Base-by-base conservation (phyloP, 2,797 vertebrate species). In the Podarcis lilfordi region DNA sequence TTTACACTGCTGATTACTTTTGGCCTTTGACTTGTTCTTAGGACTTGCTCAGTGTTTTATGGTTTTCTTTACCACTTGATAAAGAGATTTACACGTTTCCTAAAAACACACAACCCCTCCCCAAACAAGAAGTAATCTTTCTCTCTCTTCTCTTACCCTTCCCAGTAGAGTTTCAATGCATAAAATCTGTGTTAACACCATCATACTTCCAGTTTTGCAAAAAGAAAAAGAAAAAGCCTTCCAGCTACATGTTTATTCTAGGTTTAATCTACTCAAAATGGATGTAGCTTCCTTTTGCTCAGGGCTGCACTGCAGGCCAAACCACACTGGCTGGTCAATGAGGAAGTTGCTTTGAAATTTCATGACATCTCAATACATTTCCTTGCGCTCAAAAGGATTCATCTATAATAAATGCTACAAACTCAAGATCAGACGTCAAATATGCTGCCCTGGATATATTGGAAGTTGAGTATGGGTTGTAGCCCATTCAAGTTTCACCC, bases 181-280 rank as follows among this genome's bases (percentile, higher is more conserved):
- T 37, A 77, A 87, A 23, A n/a, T 5, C 68, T 50, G 32, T 40
- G 80, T 83, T 68, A n/a, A 91, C 92, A 88, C 7, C 27, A 81
- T 89, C 8, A 8, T 55, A 71, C 37, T 83, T 78, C 29, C 25
- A 37, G 45, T 76, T 81, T 64, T 55, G 50, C 50, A 55, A 55
- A 55, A 55, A 32, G 66, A 80, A 32, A 35, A 88, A 17, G 66
- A 76, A 76, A 35, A 88, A 77, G 23, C n/a, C 86, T 86, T 71
- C 83, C 32, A 92, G 87, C 29, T 69, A 84, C 74, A 19, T 32
- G 64, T 84, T 86, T 85, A 89, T 40, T 50, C 69, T 8, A 69
- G 25, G 68, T 89, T 91, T 77, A 82, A 91, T 35, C 23, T 55
- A 23, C 5, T 88, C 87, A 80, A 11, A 86, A 69, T 55, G 77